phyloP scores from a whole-genome alignment of 2,113 vertebrate species.

The Podarcis muralis region DNA sequence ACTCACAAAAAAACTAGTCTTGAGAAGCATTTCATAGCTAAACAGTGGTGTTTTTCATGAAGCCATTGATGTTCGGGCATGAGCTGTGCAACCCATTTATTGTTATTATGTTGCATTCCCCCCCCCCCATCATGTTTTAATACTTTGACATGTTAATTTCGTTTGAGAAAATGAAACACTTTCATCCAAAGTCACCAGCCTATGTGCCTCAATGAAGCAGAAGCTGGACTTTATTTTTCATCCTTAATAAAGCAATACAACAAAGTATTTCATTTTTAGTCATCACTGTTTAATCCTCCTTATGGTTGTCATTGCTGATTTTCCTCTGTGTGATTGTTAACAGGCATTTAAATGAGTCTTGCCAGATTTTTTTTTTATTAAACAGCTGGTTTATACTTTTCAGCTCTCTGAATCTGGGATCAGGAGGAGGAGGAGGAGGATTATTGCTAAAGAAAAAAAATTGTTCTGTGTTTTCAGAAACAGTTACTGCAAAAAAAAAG shows the following conservation, averaged over 20 bases:
- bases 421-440: neutral
- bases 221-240: constrained; percentile 6
- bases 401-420: constrained; percentile 55
- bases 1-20: constrained; percentile 47
- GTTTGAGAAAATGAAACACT: constrained; percentile 48
- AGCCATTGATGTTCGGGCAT: neutral
- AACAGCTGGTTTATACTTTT: constrained; percentile 55
- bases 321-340: constrained; percentile 7
- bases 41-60: constrained; percentile 42
- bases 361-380: constrained; percentile 52
- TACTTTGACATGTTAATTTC: constrained; percentile 28
- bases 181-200: neutral
- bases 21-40: constrained; percentile 44
- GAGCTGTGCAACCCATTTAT: constrained; percentile 11
- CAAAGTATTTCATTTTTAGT: constrained; percentile 31
- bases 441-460: constrained; percentile 39
- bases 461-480: constrained; percentile 62
- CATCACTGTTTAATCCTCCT: constrained; percentile 37
- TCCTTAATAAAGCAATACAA: constrained; percentile 38
- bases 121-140: constrained; percentile 31
- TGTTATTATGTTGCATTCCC: neutral
- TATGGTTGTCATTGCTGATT: constrained; percentile 38
- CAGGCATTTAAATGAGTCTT: constrained; percentile 41
- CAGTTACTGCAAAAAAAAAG: neutral
- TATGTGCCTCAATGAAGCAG: constrained; percentile 8